Percentiles rank a stretch among this genome's conserved stretches.
phyloP scores from a whole-genome alignment of 30 jellyfish, hydroid and myxozoan genomes.

The Hydractinia echinata region DNA sequence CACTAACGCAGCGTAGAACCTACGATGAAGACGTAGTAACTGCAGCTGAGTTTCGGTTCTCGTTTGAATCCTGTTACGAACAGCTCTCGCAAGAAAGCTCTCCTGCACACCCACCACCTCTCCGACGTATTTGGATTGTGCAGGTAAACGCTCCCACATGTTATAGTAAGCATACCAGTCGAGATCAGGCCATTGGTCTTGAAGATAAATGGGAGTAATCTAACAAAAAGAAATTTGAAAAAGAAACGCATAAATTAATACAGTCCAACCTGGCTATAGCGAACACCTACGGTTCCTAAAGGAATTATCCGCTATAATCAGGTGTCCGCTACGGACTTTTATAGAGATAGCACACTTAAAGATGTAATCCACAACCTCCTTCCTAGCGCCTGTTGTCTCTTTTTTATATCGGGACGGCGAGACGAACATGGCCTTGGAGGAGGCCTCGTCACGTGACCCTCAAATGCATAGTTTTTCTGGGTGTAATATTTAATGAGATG shows the following conservation, averaged over 20 bases:
- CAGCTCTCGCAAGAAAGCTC: slow-evolving; percentile 73
- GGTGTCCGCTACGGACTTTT: no score
- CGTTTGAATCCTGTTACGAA: slow-evolving; percentile 67
- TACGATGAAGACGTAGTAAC: slow-evolving; percentile 77
- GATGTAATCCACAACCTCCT: background rate
- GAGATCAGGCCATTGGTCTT: slow-evolving; percentile 85
- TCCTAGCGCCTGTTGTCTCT: no score
- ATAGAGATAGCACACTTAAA: background rate
- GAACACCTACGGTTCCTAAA: no score
- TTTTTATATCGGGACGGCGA: no score
- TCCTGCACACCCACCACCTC: slow-evolving; percentile 91
- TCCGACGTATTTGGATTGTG: slow-evolving; percentile 79
- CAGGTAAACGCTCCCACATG: slow-evolving; percentile 73
- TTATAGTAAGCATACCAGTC: slow-evolving; percentile 83
- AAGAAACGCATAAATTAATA: background rate
- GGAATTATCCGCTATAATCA: no score
- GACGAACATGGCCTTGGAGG: no score
- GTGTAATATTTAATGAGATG: no score
- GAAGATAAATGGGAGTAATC: slow-evolving; percentile 92
- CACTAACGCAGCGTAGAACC: slow-evolving; percentile 88
- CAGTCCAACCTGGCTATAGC: no score
- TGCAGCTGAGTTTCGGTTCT: slow-evolving; percentile 77
- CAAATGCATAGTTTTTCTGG: no score
- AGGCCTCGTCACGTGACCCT: no score
- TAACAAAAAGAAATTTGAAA: background rate